Percentiles rank a stretch among this genome's conserved stretches.
phyloP scores from a whole-genome alignment of 2,113 vertebrate species.

The Rhinoderma darwinii region DNA sequence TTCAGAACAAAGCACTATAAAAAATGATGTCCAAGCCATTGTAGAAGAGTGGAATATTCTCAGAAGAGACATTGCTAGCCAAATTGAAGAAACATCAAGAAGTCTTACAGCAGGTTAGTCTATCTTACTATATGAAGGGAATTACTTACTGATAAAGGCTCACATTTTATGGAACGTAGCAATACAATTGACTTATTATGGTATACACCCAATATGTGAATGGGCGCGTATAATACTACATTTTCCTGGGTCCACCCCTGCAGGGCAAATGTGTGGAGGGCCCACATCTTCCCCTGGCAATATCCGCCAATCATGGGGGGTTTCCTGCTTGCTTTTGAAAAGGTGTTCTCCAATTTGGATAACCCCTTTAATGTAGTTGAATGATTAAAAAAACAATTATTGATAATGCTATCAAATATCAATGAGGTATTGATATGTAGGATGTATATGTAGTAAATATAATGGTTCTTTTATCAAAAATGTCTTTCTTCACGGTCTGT shows the following conservation, averaged over 20 bases:
- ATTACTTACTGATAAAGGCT: no score
- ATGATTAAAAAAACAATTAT: background rate
- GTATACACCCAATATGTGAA: no score
- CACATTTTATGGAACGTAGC: no score
- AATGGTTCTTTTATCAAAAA: no score
- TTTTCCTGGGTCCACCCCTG: no score
- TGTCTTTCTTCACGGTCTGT: no score
- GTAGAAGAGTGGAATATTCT: slow-evolving; percentile 73
- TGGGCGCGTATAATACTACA: no score
- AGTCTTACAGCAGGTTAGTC: slow-evolving; percentile 71
- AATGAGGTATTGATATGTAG: no score
- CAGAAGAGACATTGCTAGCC: slow-evolving; percentile 67
- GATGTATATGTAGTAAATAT: no score
- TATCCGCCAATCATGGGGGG: background rate
- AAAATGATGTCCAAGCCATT: slow-evolving; percentile 73
- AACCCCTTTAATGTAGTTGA: background rate
- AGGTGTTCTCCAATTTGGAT: background rate
- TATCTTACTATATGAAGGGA: background rate
- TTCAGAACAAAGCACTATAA: slow-evolving; percentile 72
- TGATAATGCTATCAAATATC: no score
- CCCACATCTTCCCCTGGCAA: background rate
- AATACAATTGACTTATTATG: no score
- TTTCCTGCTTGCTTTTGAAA: background rate
- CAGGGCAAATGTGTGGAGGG: background rate
- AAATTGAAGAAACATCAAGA: slow-evolving; percentile 69